These are phyloP conservation scores for Tholera decimalis DNA, from an alignment of 2,888 invertebrate genomes.

Conservation along the genomic window DNA sequence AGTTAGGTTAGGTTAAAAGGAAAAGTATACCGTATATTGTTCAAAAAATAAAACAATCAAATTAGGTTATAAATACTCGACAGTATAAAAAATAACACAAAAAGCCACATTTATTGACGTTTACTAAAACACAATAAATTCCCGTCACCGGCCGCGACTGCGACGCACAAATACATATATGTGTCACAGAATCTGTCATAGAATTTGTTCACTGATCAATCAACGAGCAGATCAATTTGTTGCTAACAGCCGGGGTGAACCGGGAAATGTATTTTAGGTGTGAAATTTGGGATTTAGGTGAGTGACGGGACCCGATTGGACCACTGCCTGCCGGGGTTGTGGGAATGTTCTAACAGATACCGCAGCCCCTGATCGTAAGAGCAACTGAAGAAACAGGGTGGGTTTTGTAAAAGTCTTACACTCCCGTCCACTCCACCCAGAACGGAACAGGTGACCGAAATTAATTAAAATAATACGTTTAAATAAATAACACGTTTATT, in stretches of 20 bases:
- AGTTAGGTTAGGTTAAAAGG: too few relatives aligned
- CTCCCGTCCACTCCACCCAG: too few relatives aligned
- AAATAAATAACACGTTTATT: too few relatives aligned
- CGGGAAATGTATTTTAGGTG: constrained; percentile 20
- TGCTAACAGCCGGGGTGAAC: constrained; percentile 31
- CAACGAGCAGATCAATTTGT: constrained; percentile 48
- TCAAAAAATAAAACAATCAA: background rate
- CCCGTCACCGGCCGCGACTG: constrained; percentile 7
- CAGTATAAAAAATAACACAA: constrained; percentile 2
- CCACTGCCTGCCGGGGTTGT: too few relatives aligned
- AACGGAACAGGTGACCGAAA: too few relatives aligned
- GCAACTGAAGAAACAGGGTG: too few relatives aligned
- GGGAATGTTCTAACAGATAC: too few relatives aligned
- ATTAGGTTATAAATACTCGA: background rate
- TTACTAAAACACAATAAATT: constrained; percentile 29
- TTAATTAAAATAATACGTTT: too few relatives aligned
- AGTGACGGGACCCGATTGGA: too few relatives aligned
- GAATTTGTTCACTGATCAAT: constrained; percentile 56
- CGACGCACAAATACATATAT: constrained; percentile 40
- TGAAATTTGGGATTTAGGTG: constrained; percentile 1
- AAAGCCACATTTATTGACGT: constrained; percentile 17
- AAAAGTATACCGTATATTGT: too few relatives aligned
- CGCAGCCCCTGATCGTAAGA: too few relatives aligned
- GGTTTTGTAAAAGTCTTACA: too few relatives aligned
- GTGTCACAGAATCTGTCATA: constrained; percentile 55